Percentiles rank a stretch among this genome's conserved stretches.
These are phyloP conservation scores for Gallinago paraguaiae DNA, from an alignment of 2,113 vertebrate genomes.

Conservation along the genomic window DNA sequence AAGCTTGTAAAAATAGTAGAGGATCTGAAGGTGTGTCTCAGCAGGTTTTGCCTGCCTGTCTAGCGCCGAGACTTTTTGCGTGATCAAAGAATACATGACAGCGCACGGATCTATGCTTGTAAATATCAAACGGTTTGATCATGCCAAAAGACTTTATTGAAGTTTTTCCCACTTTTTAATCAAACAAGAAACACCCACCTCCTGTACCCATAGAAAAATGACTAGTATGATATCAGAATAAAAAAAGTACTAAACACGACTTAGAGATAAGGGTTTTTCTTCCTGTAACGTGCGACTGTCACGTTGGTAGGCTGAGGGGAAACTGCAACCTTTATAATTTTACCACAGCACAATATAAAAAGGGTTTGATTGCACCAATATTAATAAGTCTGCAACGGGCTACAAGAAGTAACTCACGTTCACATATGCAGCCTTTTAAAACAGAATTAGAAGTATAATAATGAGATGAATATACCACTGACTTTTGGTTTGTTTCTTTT, in stretches of 20 bases:
- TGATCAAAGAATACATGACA: slow-evolving; percentile 75
- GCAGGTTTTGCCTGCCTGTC: background rate
- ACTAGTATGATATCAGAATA: background rate
- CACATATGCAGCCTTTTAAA: background rate
- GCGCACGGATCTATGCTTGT: slow-evolving; percentile 40
- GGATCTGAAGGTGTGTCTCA: background rate
- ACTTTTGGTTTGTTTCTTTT: background rate
- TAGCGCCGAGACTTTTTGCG: background rate
- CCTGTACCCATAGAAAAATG: background rate
- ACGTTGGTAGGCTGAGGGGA: background rate
- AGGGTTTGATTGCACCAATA: background rate
- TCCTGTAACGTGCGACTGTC: background rate
- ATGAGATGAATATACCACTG: background rate
- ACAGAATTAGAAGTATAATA: slow-evolving; percentile 24
- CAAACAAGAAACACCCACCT: background rate
- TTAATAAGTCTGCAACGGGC: background rate
- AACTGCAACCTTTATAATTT: background rate
- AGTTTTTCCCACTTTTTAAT: slow-evolving; percentile 29
- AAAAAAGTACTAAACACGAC: background rate
- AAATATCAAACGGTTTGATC: slow-evolving; percentile 65
- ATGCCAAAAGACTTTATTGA: slow-evolving; percentile 10
- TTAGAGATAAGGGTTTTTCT: background rate
- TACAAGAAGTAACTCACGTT: background rate
- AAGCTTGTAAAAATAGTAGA: background rate
- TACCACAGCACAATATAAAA: background rate